Evolutionary conservation across 1,140 invertebrate species (phyloP), one percentile per base, ranked within the genome.

Genomic region (Chymomyza costata): DNA sequence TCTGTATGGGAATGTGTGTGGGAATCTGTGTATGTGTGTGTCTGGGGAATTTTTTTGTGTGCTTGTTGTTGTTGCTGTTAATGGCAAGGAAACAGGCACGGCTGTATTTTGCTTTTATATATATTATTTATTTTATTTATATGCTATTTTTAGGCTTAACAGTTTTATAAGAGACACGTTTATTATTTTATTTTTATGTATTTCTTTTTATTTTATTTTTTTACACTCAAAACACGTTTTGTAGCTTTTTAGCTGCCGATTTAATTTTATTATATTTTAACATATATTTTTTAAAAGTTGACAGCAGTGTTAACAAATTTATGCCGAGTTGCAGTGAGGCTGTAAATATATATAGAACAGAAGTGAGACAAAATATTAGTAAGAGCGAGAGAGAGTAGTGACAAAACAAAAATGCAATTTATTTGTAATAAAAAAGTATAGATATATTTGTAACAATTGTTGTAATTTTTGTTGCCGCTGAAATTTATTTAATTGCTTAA

Each of bases 401-500:
- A 34, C n/a, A 56, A 39, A 54, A 54, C 17, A 35, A 32, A 46
- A 59, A 39, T 57, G 40, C 52, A 17, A 63, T 57, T 73, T 55
- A 57, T 30, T 31, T 43, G 38, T 35, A 35, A 15, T 10, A n/a
- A 34, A n/a, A n/a, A n/a, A n/a, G n/a, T n/a, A n/a, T n/a, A n/a
- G n/a, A n/a, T n/a, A n/a, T n/a, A n/a, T n/a, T 31, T 43, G 38
- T 35, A 35, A 15, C 11, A n/a, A 34, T 46, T 28, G 48, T 28
- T 55, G 50, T 38, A 19, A 21, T 10, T 45, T 41, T 34, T 44
- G 41, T 49, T 53, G 62, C 37, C 38, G 34, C 25, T 39, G 30
- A 76, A 76, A 76, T 78, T 78, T 55, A 76, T 76, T 76, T 78
- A 78, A 76, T 76, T 76, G 70, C 71, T 62, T 78, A 63, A 67